Evolutionary conservation across 2,888 invertebrate genomes (phyloP).

Genomic region (Ligdia adustata): DNA sequence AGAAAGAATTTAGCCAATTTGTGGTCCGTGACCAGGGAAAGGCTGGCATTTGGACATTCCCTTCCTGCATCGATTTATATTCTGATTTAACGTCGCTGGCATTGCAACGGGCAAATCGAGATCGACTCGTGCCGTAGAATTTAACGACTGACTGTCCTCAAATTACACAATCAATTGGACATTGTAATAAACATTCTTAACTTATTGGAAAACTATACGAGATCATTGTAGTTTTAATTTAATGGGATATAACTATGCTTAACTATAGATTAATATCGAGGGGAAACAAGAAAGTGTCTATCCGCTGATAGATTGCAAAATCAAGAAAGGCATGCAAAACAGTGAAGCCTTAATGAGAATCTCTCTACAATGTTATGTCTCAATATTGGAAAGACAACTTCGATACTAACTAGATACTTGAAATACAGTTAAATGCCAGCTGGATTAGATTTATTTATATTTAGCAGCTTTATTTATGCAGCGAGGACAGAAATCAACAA

Average conservation of each 20-base stretch:
- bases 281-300: not conserved
- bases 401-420: constrained; percentile 15
- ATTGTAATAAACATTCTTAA: not conserved
- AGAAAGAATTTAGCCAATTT: constrained; percentile 13
- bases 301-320: not conserved
- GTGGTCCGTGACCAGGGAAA: constrained; percentile 9
- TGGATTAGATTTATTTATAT: not conserved
- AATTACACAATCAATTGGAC: too few species aligned
- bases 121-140: too few species aligned
- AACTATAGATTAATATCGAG: not conserved
- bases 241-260: too few species aligned
- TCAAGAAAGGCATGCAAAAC: constrained; percentile 11
- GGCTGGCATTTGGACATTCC: constrained; percentile 27
- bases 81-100: not conserved
- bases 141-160: too few species aligned
- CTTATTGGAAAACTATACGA: too few species aligned
- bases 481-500: constrained; percentile 30
- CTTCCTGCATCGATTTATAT: constrained; percentile 25
- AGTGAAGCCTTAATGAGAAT: constrained; percentile 6
- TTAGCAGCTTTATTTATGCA: constrained; percentile 34
- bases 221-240: too few species aligned
- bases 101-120: not conserved
- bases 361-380: constrained; percentile 6
- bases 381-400: constrained; percentile 24
- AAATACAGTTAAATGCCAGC: constrained; percentile 29